Conservation (phyloP, 1,140 invertebrate species). For the Streblospio benedicti region DNA sequence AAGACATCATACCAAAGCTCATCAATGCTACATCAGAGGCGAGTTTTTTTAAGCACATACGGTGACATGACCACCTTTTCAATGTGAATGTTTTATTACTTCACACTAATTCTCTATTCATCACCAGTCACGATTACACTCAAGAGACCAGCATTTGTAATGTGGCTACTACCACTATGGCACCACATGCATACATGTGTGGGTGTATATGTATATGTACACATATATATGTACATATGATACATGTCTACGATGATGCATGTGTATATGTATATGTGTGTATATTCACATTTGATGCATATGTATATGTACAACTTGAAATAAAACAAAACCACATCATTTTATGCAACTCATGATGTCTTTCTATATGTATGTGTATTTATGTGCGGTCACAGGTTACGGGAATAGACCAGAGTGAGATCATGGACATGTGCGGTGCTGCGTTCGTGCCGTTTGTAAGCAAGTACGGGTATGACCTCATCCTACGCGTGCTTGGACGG, state of each 20-base stretch:
- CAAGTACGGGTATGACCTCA: conserved; percentile 53
- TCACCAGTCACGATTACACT: too few species aligned
- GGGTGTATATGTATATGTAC: background rate
- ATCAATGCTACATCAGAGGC: too few species aligned
- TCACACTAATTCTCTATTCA: too few species aligned
- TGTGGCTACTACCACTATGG: background rate
- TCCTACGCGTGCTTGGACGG: conserved; percentile 66
- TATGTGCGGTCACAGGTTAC: conserved; percentile 4
- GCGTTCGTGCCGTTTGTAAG: conserved; percentile 18
- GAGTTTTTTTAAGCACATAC: too few species aligned
- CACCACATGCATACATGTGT: background rate
- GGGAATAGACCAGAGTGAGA: conserved; percentile 14
- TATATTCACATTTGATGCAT: background rate
- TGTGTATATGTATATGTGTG: conserved; percentile 1
- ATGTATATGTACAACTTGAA: background rate
- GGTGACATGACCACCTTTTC: too few species aligned
- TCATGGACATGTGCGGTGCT: conserved; percentile 12
- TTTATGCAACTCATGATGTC: background rate
- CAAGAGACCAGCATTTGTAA: too few species aligned
- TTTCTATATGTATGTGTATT: background rate
- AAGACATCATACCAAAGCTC: too few species aligned
- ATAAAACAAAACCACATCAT: background rate
- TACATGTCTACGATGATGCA: background rate
- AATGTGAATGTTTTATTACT: too few species aligned
- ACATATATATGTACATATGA: conserved; percentile 3